phyloP scores from a whole-genome alignment of 2,797 vertebrate species.

The Gallinago nigripennis region DNA sequence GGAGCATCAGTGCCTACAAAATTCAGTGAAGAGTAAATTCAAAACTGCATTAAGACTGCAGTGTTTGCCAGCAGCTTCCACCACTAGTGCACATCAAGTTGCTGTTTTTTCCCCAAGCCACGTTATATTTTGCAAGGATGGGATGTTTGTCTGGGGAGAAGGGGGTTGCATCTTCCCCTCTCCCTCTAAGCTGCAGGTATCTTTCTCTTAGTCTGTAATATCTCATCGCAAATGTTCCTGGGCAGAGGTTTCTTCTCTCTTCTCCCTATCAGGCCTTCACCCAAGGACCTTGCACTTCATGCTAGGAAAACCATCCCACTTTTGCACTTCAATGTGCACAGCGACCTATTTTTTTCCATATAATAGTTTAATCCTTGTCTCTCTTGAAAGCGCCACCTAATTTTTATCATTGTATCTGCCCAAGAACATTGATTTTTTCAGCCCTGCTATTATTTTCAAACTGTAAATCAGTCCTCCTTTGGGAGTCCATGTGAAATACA shows the following conservation, averaged over 20 bases:
- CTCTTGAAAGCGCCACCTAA: not conserved
- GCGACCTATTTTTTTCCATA: not conserved
- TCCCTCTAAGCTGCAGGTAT: not conserved
- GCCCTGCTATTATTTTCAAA: conserved; percentile 2
- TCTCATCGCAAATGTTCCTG: not conserved
- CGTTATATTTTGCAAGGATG: not conserved
- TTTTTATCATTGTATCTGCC: not conserved
- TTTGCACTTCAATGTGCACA: not conserved
- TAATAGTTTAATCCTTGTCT: not conserved
- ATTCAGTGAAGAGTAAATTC: not conserved
- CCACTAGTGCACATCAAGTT: not conserved
- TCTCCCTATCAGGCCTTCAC: not conserved
- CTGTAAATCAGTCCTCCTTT: not conserved
- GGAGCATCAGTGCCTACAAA: not conserved
- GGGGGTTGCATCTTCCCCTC: not conserved
- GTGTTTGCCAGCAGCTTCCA: not conserved
- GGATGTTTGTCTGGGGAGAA: accelerated
- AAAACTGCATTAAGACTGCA: not conserved
- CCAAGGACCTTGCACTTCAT: not conserved
- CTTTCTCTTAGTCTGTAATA: not conserved
- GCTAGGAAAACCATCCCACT: not conserved
- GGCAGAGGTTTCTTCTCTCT: not conserved
- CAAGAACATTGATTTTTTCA: not conserved
- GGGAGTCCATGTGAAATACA: not conserved
- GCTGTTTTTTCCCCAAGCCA: not conserved